Evolutionary conservation across 2,797 vertebrate species (phyloP).

Genomic region (Prionace glauca): DNA sequence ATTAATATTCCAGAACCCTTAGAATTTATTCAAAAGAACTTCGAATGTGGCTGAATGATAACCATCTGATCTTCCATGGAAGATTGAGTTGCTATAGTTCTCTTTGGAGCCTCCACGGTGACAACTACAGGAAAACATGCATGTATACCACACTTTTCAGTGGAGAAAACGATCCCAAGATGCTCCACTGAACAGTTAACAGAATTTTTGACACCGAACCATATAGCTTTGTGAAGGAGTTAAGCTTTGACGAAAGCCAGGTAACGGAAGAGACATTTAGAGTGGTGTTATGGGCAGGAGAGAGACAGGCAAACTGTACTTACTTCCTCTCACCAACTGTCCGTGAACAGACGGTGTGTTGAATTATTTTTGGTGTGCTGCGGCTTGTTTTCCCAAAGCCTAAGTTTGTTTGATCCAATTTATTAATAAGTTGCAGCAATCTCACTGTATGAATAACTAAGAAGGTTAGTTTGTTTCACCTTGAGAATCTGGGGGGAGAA

Average conservation of each 20-base stretch:
- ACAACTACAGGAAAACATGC: background rate
- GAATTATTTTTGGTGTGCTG: no score
- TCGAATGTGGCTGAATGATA: background rate
- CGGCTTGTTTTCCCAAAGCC: no score
- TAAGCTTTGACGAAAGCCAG: background rate
- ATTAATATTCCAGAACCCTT: background rate
- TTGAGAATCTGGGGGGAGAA: no score
- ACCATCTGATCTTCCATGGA: background rate
- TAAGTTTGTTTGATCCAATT: no score
- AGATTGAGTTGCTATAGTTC: background rate
- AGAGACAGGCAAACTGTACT: no score
- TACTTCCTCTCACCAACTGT: no score
- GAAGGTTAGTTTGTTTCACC: no score
- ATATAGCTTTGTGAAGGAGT: background rate
- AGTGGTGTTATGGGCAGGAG: no score
- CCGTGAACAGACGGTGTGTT: no score
- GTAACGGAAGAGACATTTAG: background rate
- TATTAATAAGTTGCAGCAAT: no score
- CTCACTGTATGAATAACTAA: no score
- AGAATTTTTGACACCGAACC: background rate
- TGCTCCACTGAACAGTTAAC: background rate
- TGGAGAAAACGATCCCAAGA: background rate
- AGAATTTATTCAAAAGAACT: background rate
- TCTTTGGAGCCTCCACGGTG: no score
- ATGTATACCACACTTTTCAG: background rate